Evolutionary conservation across 2,113 vertebrate species (phyloP), one percentile per base, ranked within the genome.

Genomic region (Zeus faber): DNA sequence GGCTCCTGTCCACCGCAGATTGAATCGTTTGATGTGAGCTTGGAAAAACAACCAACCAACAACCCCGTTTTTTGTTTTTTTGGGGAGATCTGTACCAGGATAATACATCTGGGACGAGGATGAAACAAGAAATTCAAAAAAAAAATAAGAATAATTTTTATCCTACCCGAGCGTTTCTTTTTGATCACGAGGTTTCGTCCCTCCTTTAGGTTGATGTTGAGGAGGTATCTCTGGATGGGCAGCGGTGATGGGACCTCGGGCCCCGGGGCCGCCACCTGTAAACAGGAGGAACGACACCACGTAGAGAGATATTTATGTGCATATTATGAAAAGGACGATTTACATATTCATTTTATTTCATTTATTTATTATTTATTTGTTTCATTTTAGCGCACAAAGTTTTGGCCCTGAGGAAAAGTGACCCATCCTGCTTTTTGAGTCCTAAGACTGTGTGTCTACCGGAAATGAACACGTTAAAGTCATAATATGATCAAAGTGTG

Each of bases 191-290:
- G 89, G 68, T 95, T 94, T 45, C 82, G 80, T 22, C 96, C 97
- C 58, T 92, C 91, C 77, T 90, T 97, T 40, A 99, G 79, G 69
- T 91, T 93, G 63, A 99, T 91, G 65, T 80, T 93, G 54, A 99
- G 83, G 31, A 98, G 89, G 75, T 96, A 98, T 49, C 82, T 85
- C 72, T 88, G 88, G 17, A 50, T 16, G 0, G 13, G 27, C 3
- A 6, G 10, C 2, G 65, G 41, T 13, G 2, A 5, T 41, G 17
- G 61, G 44, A 25, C 14, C 1, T 74, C 72, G 40, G 35, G 14
- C 14, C 48, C 72, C 10, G 35, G 0, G 10, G 23, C 5, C 3
- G 17, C 0, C 18, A 8, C 9, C 57, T 78, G 64, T 60, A 5
- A 49, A 2, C 8, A 50, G 45, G 61, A 53, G 13, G 37, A 31